A percentile compares a stretch with the other conserved stretches of the same genome.
Conservation (phyloP, 2,797 vertebrate species). For the Myripristis jacobus region DNA sequence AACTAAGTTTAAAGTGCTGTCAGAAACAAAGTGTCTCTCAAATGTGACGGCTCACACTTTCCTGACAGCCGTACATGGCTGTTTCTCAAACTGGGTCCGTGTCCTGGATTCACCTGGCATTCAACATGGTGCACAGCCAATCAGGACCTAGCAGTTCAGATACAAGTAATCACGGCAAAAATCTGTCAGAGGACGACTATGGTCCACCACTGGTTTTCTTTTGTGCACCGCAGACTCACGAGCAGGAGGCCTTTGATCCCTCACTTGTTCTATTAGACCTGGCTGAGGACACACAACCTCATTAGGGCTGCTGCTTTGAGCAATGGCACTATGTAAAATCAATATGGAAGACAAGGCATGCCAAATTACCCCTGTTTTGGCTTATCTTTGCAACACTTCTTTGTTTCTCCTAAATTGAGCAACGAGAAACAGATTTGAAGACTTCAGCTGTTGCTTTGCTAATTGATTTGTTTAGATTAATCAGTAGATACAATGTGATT, state of each 20-base stretch:
- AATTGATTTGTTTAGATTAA: constrained; percentile 48
- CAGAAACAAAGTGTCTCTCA: too few relatives aligned
- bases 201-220: neutral
- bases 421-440: constrained; percentile 26
- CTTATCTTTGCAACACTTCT: constrained; percentile 39
- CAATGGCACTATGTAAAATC: constrained; percentile 61
- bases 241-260: constrained; percentile 46
- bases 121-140: neutral
- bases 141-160: neutral
- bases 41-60: too few relatives aligned
- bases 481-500: constrained; percentile 48
- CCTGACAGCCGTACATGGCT: too few relatives aligned
- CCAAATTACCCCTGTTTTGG: constrained; percentile 47
- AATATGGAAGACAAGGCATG: constrained; percentile 57
- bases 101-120: too few relatives aligned
- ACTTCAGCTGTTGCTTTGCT: constrained; percentile 7
- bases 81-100: too few relatives aligned
- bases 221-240: constrained; percentile 21
- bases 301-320: constrained; percentile 67
- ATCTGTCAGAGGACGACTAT: constrained; percentile 9
- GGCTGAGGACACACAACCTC: constrained; percentile 64
- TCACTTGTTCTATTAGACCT: constrained; percentile 72
- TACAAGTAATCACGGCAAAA: constrained; percentile 1
- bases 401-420: constrained; percentile 30
- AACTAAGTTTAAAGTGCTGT: too few relatives aligned